Evolutionary conservation across 2,113 vertebrate genomes (phyloP).

Genomic region (Indri indri): DNA sequence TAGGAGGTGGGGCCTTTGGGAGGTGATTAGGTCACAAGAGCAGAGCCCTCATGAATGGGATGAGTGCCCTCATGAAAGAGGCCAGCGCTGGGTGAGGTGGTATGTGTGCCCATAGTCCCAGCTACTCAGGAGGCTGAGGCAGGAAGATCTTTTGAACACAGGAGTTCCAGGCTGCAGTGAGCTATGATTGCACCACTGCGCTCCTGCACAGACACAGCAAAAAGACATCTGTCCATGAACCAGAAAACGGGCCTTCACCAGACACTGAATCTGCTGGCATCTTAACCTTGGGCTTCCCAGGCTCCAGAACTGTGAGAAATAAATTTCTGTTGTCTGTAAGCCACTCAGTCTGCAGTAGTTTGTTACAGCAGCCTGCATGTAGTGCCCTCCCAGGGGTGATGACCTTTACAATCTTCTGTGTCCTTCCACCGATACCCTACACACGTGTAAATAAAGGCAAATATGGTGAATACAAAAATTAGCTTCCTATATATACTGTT

Average conservation of each 20-base stretch:
- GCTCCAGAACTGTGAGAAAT: neutral
- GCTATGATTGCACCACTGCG: no score
- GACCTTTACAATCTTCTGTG: fast-evolving
- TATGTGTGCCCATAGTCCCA: no score
- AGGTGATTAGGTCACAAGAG: neutral
- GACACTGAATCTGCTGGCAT: neutral
- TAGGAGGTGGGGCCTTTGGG: neutral
- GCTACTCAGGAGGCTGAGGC: no score
- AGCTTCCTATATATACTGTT: fast-evolving
- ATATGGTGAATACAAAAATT: neutral
- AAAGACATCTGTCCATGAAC: neutral
- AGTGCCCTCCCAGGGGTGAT: neutral
- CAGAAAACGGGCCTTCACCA: neutral
- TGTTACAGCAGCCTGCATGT: neutral
- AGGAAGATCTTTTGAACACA: no score
- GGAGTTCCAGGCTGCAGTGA: no score
- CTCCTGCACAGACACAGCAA: neutral
- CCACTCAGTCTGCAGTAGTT: neutral
- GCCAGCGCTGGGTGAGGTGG: no score
- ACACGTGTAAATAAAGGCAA: neutral
- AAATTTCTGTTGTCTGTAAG: neutral
- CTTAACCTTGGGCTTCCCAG: neutral
- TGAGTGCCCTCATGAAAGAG: neutral
- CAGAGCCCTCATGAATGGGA: fast-evolving
- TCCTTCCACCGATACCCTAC: fast-evolving